Evolutionary conservation across 2,888 invertebrate genomes (phyloP).

Genomic region (Malthinus flaveolus): DNA sequence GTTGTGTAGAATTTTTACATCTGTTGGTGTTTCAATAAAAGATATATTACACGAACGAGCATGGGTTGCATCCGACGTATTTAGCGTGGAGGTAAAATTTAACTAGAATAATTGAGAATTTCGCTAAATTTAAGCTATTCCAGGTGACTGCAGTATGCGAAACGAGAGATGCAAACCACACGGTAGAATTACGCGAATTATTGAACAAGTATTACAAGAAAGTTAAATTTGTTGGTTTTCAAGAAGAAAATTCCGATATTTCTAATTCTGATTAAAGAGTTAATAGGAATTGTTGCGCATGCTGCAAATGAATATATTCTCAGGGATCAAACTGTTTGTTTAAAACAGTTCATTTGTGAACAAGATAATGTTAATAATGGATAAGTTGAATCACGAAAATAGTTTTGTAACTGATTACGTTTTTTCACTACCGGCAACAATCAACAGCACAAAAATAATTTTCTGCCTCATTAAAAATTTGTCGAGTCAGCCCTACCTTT

Average conservation of each 20-base stretch:
- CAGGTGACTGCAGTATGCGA: slow-evolving; percentile 90
- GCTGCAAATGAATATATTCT: too few relatives aligned
- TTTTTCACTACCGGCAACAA: too few relatives aligned
- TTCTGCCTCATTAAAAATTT: too few relatives aligned
- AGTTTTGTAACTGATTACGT: too few relatives aligned
- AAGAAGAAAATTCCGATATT: slow-evolving; percentile 13
- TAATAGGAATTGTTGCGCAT: too few relatives aligned
- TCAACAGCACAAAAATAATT: too few relatives aligned
- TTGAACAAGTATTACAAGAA: slow-evolving; percentile 61
- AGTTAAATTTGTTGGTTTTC: slow-evolving; percentile 58
- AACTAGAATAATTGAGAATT: slow-evolving; percentile 9
- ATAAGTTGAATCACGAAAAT: too few relatives aligned
- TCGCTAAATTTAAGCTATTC: slow-evolving; percentile 49
- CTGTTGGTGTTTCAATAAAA: slow-evolving; percentile 86
- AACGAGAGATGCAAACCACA: slow-evolving; percentile 81
- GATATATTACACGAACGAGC: slow-evolving; percentile 96
- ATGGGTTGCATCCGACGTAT: slow-evolving; percentile 90
- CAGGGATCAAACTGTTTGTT: too few relatives aligned
- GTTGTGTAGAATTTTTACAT: slow-evolving; percentile 73
- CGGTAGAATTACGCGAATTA: slow-evolving; percentile 62
- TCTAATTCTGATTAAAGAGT: not conserved
- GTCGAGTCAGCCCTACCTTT: too few relatives aligned
- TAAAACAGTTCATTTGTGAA: too few relatives aligned
- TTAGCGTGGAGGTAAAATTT: slow-evolving; percentile 65
- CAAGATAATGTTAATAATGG: too few relatives aligned